Percentiles rank a stretch among this genome's conserved stretches.
Evolutionary conservation across 2,113 vertebrate genomes (phyloP).

Genomic region (Aphyosemion australe): DNA sequence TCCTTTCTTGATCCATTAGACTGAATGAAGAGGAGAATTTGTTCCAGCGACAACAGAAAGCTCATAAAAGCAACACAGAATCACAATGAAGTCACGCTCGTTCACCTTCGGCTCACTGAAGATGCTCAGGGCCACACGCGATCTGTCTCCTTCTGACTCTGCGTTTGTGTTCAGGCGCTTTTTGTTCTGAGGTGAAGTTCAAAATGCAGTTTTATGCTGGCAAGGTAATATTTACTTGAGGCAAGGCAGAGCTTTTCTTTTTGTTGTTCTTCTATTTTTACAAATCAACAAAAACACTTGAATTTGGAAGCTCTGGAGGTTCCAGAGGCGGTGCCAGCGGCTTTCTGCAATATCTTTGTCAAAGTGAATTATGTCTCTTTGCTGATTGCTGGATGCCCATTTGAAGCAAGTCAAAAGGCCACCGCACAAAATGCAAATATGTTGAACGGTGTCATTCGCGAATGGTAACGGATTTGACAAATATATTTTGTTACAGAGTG

Average conservation of each 20-base stretch:
- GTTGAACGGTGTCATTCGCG: constrained; percentile 9
- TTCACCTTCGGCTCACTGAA: constrained; percentile 63
- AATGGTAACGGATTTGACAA: constrained; percentile 2
- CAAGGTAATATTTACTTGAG: constrained; percentile 32
- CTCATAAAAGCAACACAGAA: constrained; percentile 62
- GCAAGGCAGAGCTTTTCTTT: not conserved
- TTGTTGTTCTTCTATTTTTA: constrained; percentile 23
- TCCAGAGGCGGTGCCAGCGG: not conserved
- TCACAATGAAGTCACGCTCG: constrained; percentile 67
- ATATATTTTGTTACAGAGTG: not conserved
- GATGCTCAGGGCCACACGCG: constrained; percentile 43
- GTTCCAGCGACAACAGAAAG: constrained; percentile 48
- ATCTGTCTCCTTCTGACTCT: constrained; percentile 21
- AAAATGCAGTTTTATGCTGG: constrained; percentile 14
- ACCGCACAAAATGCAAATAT: too few species aligned
- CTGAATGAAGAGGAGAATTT: constrained; percentile 33
- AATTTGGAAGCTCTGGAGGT: not conserved
- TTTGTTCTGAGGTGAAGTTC: constrained; percentile 1
- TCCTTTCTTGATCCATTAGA: too few species aligned
- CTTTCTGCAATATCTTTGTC: constrained; percentile 13
- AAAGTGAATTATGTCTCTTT: constrained; percentile 4
- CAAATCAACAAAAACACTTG: constrained; percentile 1
- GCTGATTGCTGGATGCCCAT: not conserved
- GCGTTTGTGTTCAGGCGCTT: constrained; percentile 10
- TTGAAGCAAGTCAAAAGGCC: not conserved